Evolutionary conservation across 2,797 vertebrate genomes (phyloP), one percentile per base, ranked within the genome.

Genomic region (Cyclura pinguis): DNA sequence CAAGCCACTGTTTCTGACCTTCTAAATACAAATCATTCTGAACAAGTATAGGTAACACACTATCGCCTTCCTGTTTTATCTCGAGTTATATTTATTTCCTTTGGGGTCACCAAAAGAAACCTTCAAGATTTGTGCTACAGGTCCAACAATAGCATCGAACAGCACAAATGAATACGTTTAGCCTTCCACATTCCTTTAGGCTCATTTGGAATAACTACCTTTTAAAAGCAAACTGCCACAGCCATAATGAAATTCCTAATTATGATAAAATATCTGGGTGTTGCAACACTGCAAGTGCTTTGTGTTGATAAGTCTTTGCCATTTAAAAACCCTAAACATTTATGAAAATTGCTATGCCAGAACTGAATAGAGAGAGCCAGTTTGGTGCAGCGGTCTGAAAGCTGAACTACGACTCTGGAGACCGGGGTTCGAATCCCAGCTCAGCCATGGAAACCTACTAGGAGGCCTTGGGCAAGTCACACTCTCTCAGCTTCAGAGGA

Each of bases 61-160:
- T 87, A 90, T 94, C 88, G 86, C 90, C 87, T 95, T 96, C 95
- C 93, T 95, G 1, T 87, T 95, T 94, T 95, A 95, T 96, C 95
- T 94, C 27, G 0, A 27, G 89, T 57, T 85, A 67, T 10, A 64
- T 87, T 93, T 1, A 0, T 93, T 97, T 97, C 97, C 97, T 96
- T 93, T 97, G 97, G 95, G 93, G 93, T 74, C 24, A 84, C 91
- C 85, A 91, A 85, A 84, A 69, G 20, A 77, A 94, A 84, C n/a
- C 90, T 94, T 94, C 57, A 1, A 89, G 78, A 95, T 94, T 90
- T 16, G 1, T 18, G 89, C 88, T 57, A 77, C 0, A 0, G 84
- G 87, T 74, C 88, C 5, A 50, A 92, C 90, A 86, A 95, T 72
- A 91, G 92, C 88, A 78, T 82, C 57, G 7, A 0, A 92, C 80